Evolutionary conservation across 1,140 invertebrate genomes (phyloP).

Genomic region (Euwallacea fornicatus): DNA sequence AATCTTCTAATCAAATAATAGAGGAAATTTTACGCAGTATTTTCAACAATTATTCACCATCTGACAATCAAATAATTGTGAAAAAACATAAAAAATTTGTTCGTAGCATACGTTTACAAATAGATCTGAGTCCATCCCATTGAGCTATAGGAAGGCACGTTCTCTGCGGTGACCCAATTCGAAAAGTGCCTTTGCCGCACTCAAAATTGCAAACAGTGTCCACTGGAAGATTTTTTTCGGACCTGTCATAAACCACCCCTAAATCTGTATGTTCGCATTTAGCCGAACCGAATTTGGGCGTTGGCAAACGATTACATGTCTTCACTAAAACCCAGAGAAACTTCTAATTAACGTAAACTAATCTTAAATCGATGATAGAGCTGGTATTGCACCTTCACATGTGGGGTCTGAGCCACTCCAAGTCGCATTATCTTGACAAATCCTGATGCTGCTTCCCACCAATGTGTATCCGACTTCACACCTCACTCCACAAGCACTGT

Average conservation of each 20-base stretch:
- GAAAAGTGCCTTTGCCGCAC: slow-evolving; percentile 65
- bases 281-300: slow-evolving; percentile 63
- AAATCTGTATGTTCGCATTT: slow-evolving; percentile 61
- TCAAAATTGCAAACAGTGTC: slow-evolving; percentile 68
- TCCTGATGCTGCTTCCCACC: slow-evolving; percentile 64
- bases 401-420: slow-evolving; percentile 67
- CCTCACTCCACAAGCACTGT: slow-evolving; percentile 70
- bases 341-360: not conserved
- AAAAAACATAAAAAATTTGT: not conserved
- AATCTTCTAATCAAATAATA: too few species aligned
- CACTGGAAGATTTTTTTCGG: slow-evolving; percentile 52
- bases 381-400: slow-evolving; percentile 58
- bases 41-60: too few species aligned
- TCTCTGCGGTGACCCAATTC: slow-evolving; percentile 66
- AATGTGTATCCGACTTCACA: slow-evolving; percentile 69
- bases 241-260: slow-evolving; percentile 41
- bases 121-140: slow-evolving; percentile 69
- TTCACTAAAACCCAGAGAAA: slow-evolving; percentile 58
- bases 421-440: slow-evolving; percentile 65
- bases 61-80: not conserved
- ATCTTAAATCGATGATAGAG: not conserved
- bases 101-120: slow-evolving; percentile 64
- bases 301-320: slow-evolving; percentile 60
- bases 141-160: slow-evolving; percentile 68
- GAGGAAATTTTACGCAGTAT: too few species aligned